Base-by-base conservation (phyloP, 1,140 invertebrate genomes). In the Drosophila subobscura region DNA sequence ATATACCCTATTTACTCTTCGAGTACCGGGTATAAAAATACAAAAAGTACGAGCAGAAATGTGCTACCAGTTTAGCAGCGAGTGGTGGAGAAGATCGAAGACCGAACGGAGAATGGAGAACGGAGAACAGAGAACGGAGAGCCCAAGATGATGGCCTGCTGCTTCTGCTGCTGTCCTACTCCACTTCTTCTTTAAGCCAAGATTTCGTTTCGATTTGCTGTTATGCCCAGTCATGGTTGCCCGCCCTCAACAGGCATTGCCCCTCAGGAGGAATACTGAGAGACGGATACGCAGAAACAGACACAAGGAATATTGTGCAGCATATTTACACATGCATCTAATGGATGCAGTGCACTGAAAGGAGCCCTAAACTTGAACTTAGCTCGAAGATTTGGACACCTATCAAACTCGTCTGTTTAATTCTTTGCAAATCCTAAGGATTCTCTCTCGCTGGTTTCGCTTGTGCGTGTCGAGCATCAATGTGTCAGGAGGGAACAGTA, bases 11-110 rank as follows among this genome's bases (percentile, higher is more conserved):
- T n/a, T n/a, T n/a, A n/a, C n/a, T n/a, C n/a, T n/a, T n/a, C n/a
- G n/a, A n/a, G n/a, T n/a, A n/a, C n/a, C n/a, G n/a, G n/a, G n/a
- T n/a, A n/a, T n/a, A 23, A 50, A 58, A 54, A 63, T 29, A 23
- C 27, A 20, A 61, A 49, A 53, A 27, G 57, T 33, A 60, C 41
- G 41, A 61, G 33, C 42, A 42, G 50, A 72, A 85, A 85, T 85
- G 76, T 84, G 80, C 81, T 84, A 84, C 80, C 77, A 84, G 80
- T 85, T 86, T 77, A 72, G 72, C 66, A 51, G 53, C 57, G 33
- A 73, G 71, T 65, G 66, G 57, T 51, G 41, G 14, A 14, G 57
- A 52, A 44, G 37, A 60, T 60, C 47, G 47, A 52, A 60, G n/a
- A 25, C 58, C 27, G 44, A 65, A 63, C 44, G 33, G 33, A 37